phyloP scores from a whole-genome alignment of 2,113 vertebrate genomes.

The Platanista minor region DNA sequence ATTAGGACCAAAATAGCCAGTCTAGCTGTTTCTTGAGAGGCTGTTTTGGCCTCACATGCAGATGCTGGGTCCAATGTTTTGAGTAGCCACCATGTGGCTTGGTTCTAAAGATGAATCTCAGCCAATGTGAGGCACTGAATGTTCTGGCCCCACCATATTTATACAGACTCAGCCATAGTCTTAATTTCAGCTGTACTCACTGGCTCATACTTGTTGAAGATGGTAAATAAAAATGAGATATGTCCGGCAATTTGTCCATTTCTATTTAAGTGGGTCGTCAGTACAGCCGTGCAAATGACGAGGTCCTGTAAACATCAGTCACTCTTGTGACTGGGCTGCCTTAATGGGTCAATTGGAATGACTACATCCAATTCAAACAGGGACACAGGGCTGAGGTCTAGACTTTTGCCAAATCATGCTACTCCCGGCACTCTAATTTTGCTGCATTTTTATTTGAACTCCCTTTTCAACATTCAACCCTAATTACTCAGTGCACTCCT shows the following conservation, averaged over 20 bases:
- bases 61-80: background rate
- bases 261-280: background rate
- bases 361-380: background rate
- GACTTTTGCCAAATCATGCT: background rate
- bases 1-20: background rate
- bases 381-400: background rate
- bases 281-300: background rate
- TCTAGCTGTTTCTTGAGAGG: background rate
- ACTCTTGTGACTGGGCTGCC: background rate
- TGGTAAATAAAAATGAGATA: constrained; percentile 24
- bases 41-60: constrained; percentile 7
- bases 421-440: background rate
- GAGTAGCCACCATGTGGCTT: background rate
- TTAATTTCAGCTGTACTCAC: constrained; percentile 9
- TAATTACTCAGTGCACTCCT: background rate
- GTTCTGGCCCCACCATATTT: background rate
- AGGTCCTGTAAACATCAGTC: background rate
- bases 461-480: constrained; percentile 11
- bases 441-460: constrained; percentile 49
- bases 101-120: constrained; percentile 9
- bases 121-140: background rate
- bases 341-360: background rate
- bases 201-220: background rate
- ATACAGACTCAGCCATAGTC: background rate
- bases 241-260: background rate